These are phyloP conservation scores for Dryocosmus kuriphilus DNA, from an alignment of 2,888 invertebrate genomes.

Conservation along the genomic window DNA sequence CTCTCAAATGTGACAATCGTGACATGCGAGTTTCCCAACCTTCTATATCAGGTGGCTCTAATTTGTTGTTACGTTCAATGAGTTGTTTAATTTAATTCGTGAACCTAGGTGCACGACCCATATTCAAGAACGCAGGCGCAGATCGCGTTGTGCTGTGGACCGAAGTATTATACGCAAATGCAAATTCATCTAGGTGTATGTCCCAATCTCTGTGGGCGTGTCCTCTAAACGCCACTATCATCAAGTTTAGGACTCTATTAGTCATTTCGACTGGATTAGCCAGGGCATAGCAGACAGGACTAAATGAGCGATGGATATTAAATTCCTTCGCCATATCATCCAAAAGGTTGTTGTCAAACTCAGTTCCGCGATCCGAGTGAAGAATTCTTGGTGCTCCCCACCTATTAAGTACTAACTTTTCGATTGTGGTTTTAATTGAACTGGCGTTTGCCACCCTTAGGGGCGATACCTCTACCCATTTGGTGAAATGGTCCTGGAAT, in stretches of 20 bases:
- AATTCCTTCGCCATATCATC: conserved; percentile 35
- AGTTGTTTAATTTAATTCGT: no score
- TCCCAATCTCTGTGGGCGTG: conserved; percentile 51
- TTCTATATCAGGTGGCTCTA: no score
- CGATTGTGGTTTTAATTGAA: not conserved
- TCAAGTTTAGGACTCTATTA: conserved; percentile 48
- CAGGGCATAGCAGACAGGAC: conserved; percentile 57
- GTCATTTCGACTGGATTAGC: conserved; percentile 58
- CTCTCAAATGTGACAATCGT: no score
- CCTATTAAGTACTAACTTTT: conserved; percentile 18
- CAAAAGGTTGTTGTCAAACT: conserved; percentile 36
- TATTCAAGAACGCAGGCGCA: no score
- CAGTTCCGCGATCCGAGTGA: conserved; percentile 37
- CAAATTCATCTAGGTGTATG: no score
- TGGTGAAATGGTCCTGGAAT: conserved; percentile 30
- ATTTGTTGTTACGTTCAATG: no score
- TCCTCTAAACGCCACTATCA: conserved; percentile 51
- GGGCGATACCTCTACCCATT: conserved; percentile 5
- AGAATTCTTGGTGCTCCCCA: conserved; percentile 34
- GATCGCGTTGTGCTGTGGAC: no score
- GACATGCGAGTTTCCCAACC: no score
- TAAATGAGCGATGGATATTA: conserved; percentile 40
- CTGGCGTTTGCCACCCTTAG: conserved; percentile 5
- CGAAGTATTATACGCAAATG: no score
- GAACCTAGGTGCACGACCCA: not conserved